phyloP scores from a whole-genome alignment of 1,140 invertebrate genomes.

The Drosophila setifemur region DNA sequence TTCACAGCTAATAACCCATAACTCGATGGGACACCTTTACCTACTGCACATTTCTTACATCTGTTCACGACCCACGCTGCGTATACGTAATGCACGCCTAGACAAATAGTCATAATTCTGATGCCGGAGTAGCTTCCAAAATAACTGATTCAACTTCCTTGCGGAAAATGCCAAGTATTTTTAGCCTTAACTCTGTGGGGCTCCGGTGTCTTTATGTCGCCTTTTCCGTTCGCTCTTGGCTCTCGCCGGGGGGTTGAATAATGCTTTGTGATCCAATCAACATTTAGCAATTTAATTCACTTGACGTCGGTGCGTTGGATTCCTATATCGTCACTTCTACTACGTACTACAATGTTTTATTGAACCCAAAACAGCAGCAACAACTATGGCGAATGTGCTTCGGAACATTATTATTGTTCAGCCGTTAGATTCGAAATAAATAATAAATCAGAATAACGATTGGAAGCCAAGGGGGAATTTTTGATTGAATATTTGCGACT shows the following conservation, averaged over 20 bases:
- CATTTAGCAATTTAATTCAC: conserved; percentile 78
- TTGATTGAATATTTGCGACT: background rate
- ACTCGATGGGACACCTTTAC: too few relatives aligned
- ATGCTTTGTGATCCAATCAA: conserved; percentile 80
- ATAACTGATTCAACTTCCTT: conserved; percentile 22
- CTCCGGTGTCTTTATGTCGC: conserved; percentile 53
- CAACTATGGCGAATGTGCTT: background rate
- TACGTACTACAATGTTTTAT: conserved; percentile 65
- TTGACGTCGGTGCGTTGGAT: conserved; percentile 54
- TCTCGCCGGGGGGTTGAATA: conserved; percentile 65
- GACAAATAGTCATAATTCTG: background rate
- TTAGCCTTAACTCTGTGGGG: conserved; percentile 37
- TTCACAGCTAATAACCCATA: too few relatives aligned
- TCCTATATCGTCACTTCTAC: conserved; percentile 35
- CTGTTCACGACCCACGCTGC: too few relatives aligned
- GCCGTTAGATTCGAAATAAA: conserved; percentile 22
- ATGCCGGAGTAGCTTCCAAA: conserved; percentile 28
- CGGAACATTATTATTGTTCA: background rate
- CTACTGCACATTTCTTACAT: too few relatives aligned
- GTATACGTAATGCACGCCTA: too few relatives aligned
- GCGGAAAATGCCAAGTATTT: background rate
- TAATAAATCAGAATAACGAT: conserved; percentile 3
- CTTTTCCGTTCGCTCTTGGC: conserved; percentile 27
- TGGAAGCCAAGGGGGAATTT: too few relatives aligned
- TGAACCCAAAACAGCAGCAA: conserved; percentile 50